Evolutionary conservation across 1,140 invertebrate genomes (phyloP).

Genomic region (Bombus soroeensis): DNA sequence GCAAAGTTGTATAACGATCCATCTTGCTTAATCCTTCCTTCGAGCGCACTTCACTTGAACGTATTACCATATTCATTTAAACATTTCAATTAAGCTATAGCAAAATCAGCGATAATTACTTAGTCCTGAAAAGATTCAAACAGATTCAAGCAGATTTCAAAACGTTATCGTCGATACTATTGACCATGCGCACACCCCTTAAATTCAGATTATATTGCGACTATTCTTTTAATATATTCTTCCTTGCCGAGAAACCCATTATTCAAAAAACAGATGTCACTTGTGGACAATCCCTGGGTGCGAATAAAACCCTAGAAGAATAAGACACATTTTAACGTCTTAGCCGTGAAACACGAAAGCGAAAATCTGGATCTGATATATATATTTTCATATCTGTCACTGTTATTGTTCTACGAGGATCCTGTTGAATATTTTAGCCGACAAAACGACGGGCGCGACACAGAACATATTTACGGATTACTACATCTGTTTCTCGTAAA

Average conservation of each 20-base stretch:
- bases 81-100: background rate
- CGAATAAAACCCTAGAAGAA: background rate
- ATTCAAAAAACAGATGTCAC: too few species aligned
- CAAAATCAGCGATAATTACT: too few species aligned
- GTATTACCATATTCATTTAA: background rate
- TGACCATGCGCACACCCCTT: too few species aligned
- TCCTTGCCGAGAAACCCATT: too few species aligned
- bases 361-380: background rate
- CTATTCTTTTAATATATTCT: too few species aligned
- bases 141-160: too few species aligned
- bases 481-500: constrained; percentile 51
- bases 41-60: background rate
- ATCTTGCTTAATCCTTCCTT: background rate
- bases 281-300: too few species aligned
- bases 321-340: background rate
- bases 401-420: constrained; percentile 15
- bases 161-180: too few species aligned
- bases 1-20: background rate
- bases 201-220: too few species aligned
- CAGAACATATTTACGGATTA: constrained; percentile 40
- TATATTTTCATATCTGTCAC: constrained; percentile 2
- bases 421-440: constrained; percentile 20
- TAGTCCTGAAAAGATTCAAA: too few species aligned
- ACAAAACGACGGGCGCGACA: background rate
- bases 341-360: too few species aligned